phyloP scores from a whole-genome alignment of 2,113 vertebrate genomes.

The Lontra canadensis region DNA sequence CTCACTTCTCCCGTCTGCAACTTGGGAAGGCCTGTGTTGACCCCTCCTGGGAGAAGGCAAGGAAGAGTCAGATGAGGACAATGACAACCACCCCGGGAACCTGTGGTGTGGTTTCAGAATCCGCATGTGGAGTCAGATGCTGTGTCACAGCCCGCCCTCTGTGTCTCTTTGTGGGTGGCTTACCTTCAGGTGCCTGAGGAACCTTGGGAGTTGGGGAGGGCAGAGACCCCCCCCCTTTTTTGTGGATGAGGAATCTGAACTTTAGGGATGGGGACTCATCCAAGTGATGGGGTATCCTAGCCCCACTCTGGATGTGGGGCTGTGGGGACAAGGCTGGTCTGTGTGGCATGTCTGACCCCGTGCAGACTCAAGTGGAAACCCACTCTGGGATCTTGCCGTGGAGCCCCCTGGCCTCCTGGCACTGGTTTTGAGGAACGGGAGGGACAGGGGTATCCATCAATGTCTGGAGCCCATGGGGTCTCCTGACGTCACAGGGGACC shows the following conservation, averaged over 20 bases:
- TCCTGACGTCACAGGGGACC: background rate
- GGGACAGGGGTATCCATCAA: background rate
- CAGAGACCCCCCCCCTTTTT: background rate
- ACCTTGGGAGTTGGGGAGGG: background rate
- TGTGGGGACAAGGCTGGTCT: background rate
- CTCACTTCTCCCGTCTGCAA: background rate
- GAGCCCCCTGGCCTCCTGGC: background rate
- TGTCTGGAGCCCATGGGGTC: background rate
- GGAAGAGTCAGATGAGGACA: background rate
- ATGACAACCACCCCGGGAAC: background rate
- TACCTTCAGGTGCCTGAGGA: background rate
- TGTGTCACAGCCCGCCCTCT: fast-evolving
- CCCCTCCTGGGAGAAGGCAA: background rate
- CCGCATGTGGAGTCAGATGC: background rate
- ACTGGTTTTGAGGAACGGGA: background rate
- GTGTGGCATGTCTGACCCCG: fast-evolving
- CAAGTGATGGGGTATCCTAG: background rate
- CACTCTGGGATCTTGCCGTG: background rate
- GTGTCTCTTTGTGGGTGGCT: fast-evolving
- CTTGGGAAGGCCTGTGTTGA: background rate
- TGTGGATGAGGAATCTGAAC: background rate
- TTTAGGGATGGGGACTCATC: background rate
- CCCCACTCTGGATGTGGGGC: background rate
- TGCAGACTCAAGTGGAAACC: background rate
- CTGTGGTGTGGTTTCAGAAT: background rate